A percentile compares a stretch with the other conserved stretches of the same genome.
phyloP scores from a whole-genome alignment of 2,113 vertebrate species.

The Bungarus multicinctus region DNA sequence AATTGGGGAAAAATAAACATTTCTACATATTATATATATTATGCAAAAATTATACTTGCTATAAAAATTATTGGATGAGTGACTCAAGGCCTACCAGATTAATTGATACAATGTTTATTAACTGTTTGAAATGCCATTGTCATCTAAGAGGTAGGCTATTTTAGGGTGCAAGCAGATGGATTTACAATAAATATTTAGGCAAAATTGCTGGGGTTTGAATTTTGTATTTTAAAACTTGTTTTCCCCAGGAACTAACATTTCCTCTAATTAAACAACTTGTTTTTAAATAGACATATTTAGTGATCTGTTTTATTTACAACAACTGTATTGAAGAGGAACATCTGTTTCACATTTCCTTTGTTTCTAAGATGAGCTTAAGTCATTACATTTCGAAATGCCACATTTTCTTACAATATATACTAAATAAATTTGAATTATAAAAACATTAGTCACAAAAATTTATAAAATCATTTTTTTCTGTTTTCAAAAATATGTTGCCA shows the following conservation, averaged over 20 bases:
- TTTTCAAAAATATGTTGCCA: not conserved
- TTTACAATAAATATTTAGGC: conserved; percentile 24
- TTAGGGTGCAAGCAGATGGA: not conserved
- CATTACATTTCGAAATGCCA: conserved; percentile 65
- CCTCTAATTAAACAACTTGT: conserved; percentile 54
- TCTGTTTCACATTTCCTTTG: conserved; percentile 56
- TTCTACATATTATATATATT: too few relatives aligned
- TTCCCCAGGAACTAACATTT: conserved; percentile 40
- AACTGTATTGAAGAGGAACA: conserved; percentile 61
- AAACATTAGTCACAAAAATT: conserved; percentile 6
- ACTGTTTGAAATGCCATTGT: not conserved
- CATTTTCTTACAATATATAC: conserved; percentile 53
- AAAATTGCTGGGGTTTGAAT: conserved; percentile 39
- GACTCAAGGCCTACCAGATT: not conserved
- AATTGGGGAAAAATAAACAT: not conserved
- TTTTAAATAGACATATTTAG: conserved; percentile 57
- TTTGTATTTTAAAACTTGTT: conserved; percentile 12
- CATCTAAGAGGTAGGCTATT: not conserved
- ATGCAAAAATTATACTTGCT: not conserved
- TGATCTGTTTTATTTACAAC: conserved; percentile 57
- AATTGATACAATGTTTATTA: not conserved
- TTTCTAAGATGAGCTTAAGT: conserved; percentile 55
- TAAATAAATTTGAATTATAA: conserved; percentile 27
- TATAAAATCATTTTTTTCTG: not conserved
- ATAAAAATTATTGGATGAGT: not conserved